These are phyloP conservation scores for Camponotus fellah DNA, from an alignment of 2,888 invertebrate genomes.

Conservation along the genomic window DNA sequence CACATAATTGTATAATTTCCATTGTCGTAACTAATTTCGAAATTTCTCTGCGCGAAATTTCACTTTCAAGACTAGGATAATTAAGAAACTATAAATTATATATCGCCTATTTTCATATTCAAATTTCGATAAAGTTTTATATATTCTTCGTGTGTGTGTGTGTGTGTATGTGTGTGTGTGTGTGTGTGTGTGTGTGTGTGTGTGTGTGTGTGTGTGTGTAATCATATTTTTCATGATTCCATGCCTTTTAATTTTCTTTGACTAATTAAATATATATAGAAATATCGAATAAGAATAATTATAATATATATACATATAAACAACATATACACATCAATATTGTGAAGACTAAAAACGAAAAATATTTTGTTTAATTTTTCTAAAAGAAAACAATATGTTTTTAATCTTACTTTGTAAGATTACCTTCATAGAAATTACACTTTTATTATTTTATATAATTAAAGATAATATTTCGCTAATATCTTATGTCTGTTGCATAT, in stretches of 20 bases:
- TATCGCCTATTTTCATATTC: slow-evolving; percentile 58
- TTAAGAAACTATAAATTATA: slow-evolving; percentile 79
- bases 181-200: neutral
- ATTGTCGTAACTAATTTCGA: slow-evolving; percentile 67
- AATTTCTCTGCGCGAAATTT: slow-evolving; percentile 76
- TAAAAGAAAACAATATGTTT: neutral
- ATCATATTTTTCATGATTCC: slow-evolving; percentile 43
- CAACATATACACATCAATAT: slow-evolving; percentile 84
- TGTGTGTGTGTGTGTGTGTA: neutral
- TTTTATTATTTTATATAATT: neutral
- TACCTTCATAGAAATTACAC: neutral
- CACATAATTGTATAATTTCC: slow-evolving; percentile 52
- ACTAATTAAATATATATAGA: slow-evolving; percentile 72
- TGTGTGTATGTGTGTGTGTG: too few species aligned
- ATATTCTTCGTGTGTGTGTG: slow-evolving; percentile 13
- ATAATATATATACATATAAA: slow-evolving; percentile 81
- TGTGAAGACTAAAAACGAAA: slow-evolving; percentile 42
- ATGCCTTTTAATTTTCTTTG: slow-evolving; percentile 51
- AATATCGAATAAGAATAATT: slow-evolving; percentile 80
- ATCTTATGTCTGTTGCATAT: neutral
- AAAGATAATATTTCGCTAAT: slow-evolving; percentile 10
- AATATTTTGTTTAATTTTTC: neutral
- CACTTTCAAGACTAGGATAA: slow-evolving; percentile 85
- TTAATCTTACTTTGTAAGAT: neutral
- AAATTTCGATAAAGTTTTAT: slow-evolving; percentile 43